Base-by-base conservation (phyloP, 2,888 invertebrate species). In the Amiota minor region DNA sequence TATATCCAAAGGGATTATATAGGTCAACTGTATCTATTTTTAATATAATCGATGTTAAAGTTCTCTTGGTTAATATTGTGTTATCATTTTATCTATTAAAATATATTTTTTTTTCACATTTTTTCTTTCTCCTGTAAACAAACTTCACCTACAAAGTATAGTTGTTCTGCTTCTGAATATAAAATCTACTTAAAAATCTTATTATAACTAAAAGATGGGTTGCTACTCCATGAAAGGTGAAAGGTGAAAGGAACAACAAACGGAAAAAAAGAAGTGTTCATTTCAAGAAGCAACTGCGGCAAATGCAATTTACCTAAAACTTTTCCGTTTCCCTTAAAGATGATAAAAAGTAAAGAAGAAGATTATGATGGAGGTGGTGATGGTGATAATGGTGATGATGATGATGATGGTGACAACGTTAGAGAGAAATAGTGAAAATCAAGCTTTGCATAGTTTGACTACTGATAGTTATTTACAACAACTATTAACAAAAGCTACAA, bases 281-380 rank as follows among this genome's bases (percentile, higher is more conserved):
- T 35, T 35, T 35, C 35, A 35, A 35, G 35, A 35, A 35, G 35
- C 35, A 35, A 35, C 16, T 53, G 23, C 62, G 74, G 73, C 76
- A 74, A 49, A 75, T 73, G 76, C 79, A 79, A 78, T 79, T 79
- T 79, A 68, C 80, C 74, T 78, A 78, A 80, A 79, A 78, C 69
- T 79, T 79, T 80, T 77, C 74, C 79, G 75, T 70, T 78, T 79
- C 75, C 80, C 74, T 59, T 59, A 59, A 59, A 20, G 20, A 53
- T 53, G 6, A 12, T 12, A 53, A 53, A 53, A 45, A 35, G 9
- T 35, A 18, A 12, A 16, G 55, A 55, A 55, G 18, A 55, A 18
- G 16, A 18, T 6, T 16, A 55, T n/a, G 12, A 8, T 65, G n/a
- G 20, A 65, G 65, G 2, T 18, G 65, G 9, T 35, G 35, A 6